Conservation (phyloP, 2,797 vertebrate species). For the Lithobates pipiens region DNA sequence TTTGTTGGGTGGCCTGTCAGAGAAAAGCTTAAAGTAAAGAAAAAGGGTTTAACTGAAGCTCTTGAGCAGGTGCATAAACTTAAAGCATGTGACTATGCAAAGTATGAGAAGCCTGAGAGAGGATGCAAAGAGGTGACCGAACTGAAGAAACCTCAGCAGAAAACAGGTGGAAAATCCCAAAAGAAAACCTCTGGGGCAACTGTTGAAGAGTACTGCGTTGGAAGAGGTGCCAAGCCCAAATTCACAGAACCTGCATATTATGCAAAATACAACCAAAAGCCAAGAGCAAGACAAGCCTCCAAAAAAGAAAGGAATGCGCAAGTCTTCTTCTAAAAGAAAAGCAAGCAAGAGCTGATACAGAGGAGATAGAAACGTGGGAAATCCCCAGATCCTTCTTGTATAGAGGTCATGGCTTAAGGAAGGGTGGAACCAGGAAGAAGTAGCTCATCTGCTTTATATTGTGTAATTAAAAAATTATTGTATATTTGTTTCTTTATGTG, state of each 20-base stretch:
- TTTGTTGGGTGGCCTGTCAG: constrained; percentile 66
- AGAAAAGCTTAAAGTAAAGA: constrained; percentile 65
- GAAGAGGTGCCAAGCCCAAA: constrained; percentile 74
- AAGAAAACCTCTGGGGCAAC: constrained; percentile 63
- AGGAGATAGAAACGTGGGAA: too few species aligned
- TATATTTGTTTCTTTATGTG: too few species aligned
- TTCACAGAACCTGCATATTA: constrained; percentile 55
- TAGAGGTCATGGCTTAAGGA: too few species aligned
- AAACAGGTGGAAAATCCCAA: constrained; percentile 68
- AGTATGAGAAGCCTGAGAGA: constrained; percentile 64
- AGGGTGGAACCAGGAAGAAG: too few species aligned
- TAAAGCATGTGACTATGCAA: constrained; percentile 64
- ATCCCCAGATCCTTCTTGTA: too few species aligned
- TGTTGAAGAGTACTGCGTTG: constrained; percentile 74
- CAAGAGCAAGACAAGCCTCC: constrained; percentile 72
- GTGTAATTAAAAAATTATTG: too few species aligned
- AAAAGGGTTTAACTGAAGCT: constrained; percentile 51
- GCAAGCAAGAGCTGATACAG: too few species aligned
- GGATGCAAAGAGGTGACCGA: constrained; percentile 58
- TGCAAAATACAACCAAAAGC: constrained; percentile 61
- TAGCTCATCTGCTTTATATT: too few species aligned
- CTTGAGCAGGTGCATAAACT: constrained; percentile 59
- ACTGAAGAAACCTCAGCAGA: constrained; percentile 60
- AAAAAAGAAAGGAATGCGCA: too few species aligned
- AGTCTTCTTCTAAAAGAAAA: too few species aligned